Conservation (phyloP, 2,797 vertebrate genomes). For the Pterois miles region DNA sequence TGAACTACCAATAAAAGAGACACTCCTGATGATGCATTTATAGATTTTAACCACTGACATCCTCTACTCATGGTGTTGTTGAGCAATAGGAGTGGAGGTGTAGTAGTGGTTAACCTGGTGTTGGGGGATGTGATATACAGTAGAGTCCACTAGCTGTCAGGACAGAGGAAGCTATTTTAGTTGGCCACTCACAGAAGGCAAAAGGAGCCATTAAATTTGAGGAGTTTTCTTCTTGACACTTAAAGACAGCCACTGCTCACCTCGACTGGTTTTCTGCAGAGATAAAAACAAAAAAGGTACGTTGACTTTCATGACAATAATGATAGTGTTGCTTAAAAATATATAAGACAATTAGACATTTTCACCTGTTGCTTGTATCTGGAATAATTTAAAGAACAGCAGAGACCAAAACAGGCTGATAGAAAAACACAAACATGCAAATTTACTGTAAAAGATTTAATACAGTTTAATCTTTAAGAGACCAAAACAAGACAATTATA, state of each 20-base stretch:
- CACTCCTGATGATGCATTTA: not conserved
- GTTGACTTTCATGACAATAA: slow-evolving; percentile 29
- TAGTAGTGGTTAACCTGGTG: slow-evolving; percentile 5
- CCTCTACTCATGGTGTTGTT: slow-evolving; percentile 16
- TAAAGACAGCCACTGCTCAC: slow-evolving; percentile 50
- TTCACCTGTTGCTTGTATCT: not conserved
- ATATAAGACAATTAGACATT: not conserved
- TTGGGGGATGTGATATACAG: slow-evolving; percentile 38
- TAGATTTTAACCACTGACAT: not conserved
- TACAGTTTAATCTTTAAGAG: not conserved
- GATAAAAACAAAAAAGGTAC: slow-evolving; percentile 68
- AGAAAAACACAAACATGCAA: not conserved
- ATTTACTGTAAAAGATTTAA: not conserved
- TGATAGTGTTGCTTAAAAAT: not conserved
- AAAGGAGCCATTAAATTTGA: slow-evolving; percentile 62
- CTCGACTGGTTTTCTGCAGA: slow-evolving; percentile 54
- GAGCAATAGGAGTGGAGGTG: slow-evolving; percentile 21
- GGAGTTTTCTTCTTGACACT: slow-evolving; percentile 57
- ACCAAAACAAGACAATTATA: not conserved
- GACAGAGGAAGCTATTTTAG: slow-evolving; percentile 77
- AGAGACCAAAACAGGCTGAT: not conserved
- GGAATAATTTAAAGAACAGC: not conserved
- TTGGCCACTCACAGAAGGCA: slow-evolving; percentile 77
- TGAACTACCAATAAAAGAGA: not conserved
- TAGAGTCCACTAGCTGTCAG: slow-evolving; percentile 54